These are phyloP conservation scores for Tholera decimalis DNA, from an alignment of 2,888 invertebrate species.

Conservation along the genomic window DNA sequence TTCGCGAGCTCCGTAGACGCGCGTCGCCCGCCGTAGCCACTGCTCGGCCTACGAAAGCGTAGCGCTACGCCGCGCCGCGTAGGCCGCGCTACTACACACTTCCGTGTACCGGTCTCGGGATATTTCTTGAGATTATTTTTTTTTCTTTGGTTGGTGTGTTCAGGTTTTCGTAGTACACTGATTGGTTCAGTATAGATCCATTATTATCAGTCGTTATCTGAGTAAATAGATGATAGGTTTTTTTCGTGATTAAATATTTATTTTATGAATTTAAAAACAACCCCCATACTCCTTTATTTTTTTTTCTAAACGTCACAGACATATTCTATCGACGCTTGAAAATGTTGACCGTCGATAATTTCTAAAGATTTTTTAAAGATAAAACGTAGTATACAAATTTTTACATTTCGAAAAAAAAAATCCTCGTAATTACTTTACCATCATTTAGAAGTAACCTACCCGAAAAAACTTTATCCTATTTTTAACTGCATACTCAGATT, in stretches of 20 bases:
- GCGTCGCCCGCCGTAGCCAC: conserved; percentile 83
- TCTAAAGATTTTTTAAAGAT: too few species aligned
- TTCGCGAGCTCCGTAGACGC: conserved; percentile 77
- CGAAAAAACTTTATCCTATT: too few species aligned
- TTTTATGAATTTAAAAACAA: too few species aligned
- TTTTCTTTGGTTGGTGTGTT: neutral
- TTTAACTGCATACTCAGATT: neutral
- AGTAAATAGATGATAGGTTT: neutral
- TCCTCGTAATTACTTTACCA: too few species aligned
- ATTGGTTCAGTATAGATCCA: neutral
- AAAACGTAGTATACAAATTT: too few species aligned
- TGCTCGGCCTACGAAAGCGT: conserved; percentile 88
- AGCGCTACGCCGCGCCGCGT: conserved; percentile 84
- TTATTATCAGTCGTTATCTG: neutral
- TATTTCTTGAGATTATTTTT: conserved; percentile 69
- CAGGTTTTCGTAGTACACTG: neutral
- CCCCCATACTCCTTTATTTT: neutral
- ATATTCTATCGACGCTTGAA: too few species aligned
- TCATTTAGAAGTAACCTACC: too few species aligned
- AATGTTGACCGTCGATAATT: too few species aligned
- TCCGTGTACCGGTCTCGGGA: conserved; percentile 80
- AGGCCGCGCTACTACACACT: conserved; percentile 72
- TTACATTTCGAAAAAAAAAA: too few species aligned
- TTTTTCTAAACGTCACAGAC: neutral
- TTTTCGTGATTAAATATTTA: neutral